These are phyloP conservation scores for Diachasma alloeum DNA, from an alignment of 1,140 invertebrate genomes.

Conservation along the genomic window DNA sequence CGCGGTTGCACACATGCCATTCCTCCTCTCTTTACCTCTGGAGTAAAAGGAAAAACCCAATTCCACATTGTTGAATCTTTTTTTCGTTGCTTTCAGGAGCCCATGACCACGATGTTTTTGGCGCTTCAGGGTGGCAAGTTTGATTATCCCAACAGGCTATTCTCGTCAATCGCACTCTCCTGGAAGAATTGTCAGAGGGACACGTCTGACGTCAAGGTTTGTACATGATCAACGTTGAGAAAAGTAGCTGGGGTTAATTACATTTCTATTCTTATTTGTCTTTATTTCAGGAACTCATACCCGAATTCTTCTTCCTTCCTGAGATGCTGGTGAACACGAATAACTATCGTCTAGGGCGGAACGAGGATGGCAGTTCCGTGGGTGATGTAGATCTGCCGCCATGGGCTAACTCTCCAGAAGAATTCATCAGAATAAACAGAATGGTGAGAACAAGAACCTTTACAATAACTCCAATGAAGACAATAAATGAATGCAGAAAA, in stretches of 20 bases:
- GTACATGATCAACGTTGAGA: constrained; percentile 23
- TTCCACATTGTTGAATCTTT: constrained; percentile 2
- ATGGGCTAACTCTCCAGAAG: constrained; percentile 96
- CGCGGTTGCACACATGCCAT: constrained; percentile 8
- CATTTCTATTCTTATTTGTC: constrained; percentile 16
- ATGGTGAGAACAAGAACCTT: constrained; percentile 73
- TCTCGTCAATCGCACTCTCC: constrained; percentile 90
- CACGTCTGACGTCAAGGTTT: constrained; percentile 97
- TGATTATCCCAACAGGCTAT: constrained; percentile 96
- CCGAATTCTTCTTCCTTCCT: constrained; percentile 98
- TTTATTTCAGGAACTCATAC: constrained; percentile 86
- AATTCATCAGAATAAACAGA: constrained; percentile 96
- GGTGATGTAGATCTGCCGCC: constrained; percentile 91
- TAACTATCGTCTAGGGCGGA: constrained; percentile 85
- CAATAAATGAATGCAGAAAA: too few species aligned
- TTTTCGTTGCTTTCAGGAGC: constrained; percentile 75
- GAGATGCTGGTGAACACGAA: constrained; percentile 97
- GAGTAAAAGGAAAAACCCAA: neutral
- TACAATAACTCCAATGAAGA: too few species aligned
- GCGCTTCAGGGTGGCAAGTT: constrained; percentile 99
- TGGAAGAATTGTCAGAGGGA: constrained; percentile 99
- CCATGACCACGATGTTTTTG: constrained; percentile 98
- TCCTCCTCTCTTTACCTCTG: neutral
- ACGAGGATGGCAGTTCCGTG: constrained; percentile 85
- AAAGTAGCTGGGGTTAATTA: neutral